A percentile compares a stretch with the other conserved stretches of the same genome.
Conservation (phyloP, 2,888 invertebrate genomes). For the Lasioglossum villosulum region DNA sequence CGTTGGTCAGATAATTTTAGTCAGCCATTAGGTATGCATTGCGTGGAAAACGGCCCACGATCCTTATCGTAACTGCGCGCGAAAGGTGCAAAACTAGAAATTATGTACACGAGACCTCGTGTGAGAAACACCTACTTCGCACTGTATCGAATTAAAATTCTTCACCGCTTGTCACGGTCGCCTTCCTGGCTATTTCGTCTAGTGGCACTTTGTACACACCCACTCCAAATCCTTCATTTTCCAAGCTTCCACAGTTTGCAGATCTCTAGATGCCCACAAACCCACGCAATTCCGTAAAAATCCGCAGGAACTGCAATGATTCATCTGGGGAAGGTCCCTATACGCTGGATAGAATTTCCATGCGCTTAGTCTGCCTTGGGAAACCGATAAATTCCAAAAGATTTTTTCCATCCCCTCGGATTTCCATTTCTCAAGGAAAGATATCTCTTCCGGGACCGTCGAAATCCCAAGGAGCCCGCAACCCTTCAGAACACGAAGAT, state of each 20-base stretch:
- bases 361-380: not conserved
- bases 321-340: not conserved
- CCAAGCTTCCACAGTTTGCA: not conserved
- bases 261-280: not conserved
- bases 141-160: not conserved
- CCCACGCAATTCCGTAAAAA: not conserved
- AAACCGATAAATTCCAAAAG: not conserved
- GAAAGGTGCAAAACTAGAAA: no score
- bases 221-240: not conserved
- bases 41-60: not conserved
- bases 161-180: not conserved
- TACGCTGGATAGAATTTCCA: not conserved
- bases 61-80: no score
- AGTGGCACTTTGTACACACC: not conserved
- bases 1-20: not conserved
- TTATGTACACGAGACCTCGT: slow-evolving; percentile 1
- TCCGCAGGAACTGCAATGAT: not conserved
- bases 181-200: not conserved
- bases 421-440: not conserved
- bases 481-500: not conserved
- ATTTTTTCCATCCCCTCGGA: slow-evolving; percentile 3
- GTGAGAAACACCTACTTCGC: not conserved
- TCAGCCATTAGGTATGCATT: not conserved
- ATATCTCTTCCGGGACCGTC: not conserved
- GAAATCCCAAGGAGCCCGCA: not conserved